Conservation (phyloP, 1,140 invertebrate species). For the Zaprionus taronus region DNA sequence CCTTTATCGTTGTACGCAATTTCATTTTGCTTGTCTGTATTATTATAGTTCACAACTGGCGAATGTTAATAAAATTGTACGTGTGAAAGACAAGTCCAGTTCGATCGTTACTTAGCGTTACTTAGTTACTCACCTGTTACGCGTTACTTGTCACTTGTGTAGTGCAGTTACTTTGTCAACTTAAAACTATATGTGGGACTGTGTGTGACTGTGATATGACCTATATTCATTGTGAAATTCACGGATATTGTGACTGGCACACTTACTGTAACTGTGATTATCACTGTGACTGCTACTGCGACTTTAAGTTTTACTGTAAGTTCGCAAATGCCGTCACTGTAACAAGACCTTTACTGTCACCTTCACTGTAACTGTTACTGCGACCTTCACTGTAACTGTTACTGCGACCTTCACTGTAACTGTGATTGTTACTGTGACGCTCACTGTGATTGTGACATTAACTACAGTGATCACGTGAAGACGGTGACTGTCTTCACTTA, state of each 20-base stretch:
- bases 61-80: conserved; percentile 66
- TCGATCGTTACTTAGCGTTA: not conserved
- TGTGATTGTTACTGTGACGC: not conserved
- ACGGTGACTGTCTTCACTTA: too few species aligned
- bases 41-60: not conserved
- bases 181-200: too few species aligned
- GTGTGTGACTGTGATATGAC: too few species aligned
- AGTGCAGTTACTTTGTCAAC: not conserved
- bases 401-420: not conserved
- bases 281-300: too few species aligned
- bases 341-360: too few species aligned
- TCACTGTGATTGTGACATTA: not conserved
- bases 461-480: too few species aligned
- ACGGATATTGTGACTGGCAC: too few species aligned
- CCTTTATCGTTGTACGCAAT: conserved; percentile 8
- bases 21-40: not conserved
- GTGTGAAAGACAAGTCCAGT: conserved; percentile 30
- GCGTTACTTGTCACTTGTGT: not conserved
- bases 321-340: too few species aligned
- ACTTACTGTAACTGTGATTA: too few species aligned
- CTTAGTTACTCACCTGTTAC: not conserved
- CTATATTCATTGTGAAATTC: too few species aligned
- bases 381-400: not conserved
- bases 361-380: not conserved
- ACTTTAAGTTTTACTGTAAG: too few species aligned